phyloP scores from a whole-genome alignment of 2,113 vertebrate genomes.

The Ceratotherium simum region DNA sequence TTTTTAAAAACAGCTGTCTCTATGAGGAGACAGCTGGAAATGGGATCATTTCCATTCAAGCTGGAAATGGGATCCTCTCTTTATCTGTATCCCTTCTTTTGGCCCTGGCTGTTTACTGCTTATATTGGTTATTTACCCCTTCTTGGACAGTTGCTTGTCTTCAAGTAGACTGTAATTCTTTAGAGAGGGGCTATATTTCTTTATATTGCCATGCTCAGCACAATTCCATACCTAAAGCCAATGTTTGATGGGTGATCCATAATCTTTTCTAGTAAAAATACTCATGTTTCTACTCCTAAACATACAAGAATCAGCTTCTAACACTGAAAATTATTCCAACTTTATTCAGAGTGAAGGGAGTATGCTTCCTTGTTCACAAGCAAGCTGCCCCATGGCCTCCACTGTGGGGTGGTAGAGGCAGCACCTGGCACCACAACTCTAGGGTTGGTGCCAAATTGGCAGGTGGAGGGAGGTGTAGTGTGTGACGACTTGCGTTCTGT shows the following conservation, averaged over 20 bases:
- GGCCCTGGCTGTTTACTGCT: background rate
- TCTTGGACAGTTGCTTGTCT: background rate
- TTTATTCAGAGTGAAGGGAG: background rate
- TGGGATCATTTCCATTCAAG: too few species aligned
- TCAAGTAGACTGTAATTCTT: background rate
- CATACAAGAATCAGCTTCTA: background rate
- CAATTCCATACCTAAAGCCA: background rate
- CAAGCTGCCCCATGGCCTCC: background rate
- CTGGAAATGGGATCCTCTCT: background rate
- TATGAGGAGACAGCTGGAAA: background rate
- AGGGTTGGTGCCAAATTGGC: background rate
- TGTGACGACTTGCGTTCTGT: background rate
- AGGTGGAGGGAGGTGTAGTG: background rate
- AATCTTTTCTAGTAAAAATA: conserved; percentile 33
- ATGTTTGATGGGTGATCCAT: background rate
- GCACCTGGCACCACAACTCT: too few species aligned
- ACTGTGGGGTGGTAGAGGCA: background rate
- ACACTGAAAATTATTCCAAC: background rate
- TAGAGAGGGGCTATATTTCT: background rate
- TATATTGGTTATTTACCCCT: background rate
- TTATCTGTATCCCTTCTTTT: background rate
- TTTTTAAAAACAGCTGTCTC: background rate
- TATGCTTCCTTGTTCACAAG: background rate
- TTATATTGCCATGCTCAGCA: background rate
- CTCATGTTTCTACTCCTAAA: background rate